phyloP scores from a whole-genome alignment of 30 jellyfish, hydroid and myxozoan genomes.

The Cassiopea xamachana region DNA sequence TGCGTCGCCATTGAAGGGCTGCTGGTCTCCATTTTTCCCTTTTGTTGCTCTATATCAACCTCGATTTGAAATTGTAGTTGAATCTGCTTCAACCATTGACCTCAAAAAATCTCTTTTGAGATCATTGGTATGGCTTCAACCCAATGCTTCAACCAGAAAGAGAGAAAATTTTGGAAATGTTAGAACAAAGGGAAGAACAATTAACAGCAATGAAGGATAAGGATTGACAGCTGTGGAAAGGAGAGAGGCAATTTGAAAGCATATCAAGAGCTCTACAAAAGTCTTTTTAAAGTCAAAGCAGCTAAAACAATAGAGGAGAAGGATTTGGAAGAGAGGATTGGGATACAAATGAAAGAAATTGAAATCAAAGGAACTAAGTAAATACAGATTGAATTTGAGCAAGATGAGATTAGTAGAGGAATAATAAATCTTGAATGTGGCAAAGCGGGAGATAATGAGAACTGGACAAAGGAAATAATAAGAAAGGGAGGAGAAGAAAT shows the following conservation, averaged over 20 bases:
- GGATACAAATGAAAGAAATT: background rate
- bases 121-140: too few species aligned
- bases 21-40: constrained; percentile 65
- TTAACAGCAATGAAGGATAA: background rate
- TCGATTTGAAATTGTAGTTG: background rate
- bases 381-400: background rate
- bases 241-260: background rate
- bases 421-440: background rate
- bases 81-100: too few species aligned
- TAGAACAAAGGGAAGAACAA: too few species aligned
- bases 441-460: background rate
- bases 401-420: background rate
- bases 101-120: too few species aligned
- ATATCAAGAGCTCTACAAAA: background rate
- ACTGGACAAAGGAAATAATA: background rate
- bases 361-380: background rate
- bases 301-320: background rate
- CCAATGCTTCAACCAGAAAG: too few species aligned
- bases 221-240: background rate
- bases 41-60: background rate
- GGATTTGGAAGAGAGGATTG: background rate
- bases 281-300: background rate
- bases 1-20: constrained; percentile 57
- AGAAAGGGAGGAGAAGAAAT: background rate
- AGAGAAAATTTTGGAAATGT: too few species aligned